Percentiles rank a stretch among this genome's conserved stretches.
phyloP scores from a whole-genome alignment of 2,888 invertebrate species.

The Pegoplata infirma region DNA sequence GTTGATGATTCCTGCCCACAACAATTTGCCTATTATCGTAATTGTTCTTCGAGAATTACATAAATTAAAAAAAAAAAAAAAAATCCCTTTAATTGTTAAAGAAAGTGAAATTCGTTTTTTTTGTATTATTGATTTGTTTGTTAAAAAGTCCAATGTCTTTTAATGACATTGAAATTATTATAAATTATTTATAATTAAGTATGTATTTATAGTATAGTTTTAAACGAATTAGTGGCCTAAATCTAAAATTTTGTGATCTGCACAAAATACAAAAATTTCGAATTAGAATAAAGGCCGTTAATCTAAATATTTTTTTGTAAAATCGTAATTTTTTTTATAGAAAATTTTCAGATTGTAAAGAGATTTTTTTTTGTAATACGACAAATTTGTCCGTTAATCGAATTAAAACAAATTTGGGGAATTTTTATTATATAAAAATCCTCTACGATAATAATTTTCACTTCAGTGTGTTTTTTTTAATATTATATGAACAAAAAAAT shows the following conservation, averaged over 20 bases:
- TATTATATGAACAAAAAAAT: neutral
- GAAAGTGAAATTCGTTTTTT: neutral
- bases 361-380: neutral
- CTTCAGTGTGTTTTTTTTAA: too few species aligned
- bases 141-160: neutral
- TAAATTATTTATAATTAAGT: neutral
- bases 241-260: too few species aligned
- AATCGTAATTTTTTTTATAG: neutral
- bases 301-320: neutral
- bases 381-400: neutral
- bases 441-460: too few species aligned
- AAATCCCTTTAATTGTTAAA: too few species aligned
- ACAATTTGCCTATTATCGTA: conserved; percentile 72
- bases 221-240: too few species aligned
- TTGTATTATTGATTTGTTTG: conserved; percentile 13
- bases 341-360: neutral
- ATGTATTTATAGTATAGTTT: too few species aligned
- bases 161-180: neutral
- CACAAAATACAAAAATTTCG: too few species aligned
- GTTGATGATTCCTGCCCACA: conserved; percentile 63
- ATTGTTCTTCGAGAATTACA: conserved; percentile 72
- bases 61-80: too few species aligned
- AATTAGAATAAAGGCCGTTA: neutral
- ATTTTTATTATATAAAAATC: neutral
- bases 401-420: too few species aligned